Conservation (phyloP, 2,888 invertebrate genomes). For the Phasia obesa region DNA sequence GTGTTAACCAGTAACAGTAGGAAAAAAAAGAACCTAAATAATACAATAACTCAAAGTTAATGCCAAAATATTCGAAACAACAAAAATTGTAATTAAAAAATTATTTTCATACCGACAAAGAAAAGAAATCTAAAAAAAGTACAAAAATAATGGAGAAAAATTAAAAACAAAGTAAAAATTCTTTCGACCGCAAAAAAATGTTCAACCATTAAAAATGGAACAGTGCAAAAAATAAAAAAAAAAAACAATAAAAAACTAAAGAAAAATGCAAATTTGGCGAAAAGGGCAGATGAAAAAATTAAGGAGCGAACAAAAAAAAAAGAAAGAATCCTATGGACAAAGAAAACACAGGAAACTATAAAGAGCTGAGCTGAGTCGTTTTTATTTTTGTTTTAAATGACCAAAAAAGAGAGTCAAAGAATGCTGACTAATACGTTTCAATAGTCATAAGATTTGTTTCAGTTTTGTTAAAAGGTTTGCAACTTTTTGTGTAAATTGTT, state of each 20-base stretch:
- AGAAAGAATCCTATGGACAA: slow-evolving; percentile 21
- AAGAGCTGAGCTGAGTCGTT: slow-evolving; percentile 3
- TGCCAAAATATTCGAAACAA: slow-evolving; percentile 43
- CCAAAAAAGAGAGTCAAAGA: not conserved
- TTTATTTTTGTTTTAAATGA: not conserved
- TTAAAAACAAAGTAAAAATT: slow-evolving; percentile 40
- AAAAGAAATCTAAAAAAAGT: slow-evolving; percentile 42
- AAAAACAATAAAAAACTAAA: slow-evolving; percentile 7
- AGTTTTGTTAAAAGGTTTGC: not conserved
- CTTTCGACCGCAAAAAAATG: slow-evolving; percentile 54
- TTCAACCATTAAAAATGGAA: slow-evolving; percentile 53
- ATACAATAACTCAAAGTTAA: slow-evolving; percentile 54
- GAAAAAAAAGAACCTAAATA: slow-evolving; percentile 10
- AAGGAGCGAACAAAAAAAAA: slow-evolving; percentile 9
- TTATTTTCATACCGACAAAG: slow-evolving; percentile 47
- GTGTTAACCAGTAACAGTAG: slow-evolving; percentile 6
- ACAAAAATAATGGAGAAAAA: slow-evolving; percentile 38
- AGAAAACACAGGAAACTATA: slow-evolving; percentile 28
- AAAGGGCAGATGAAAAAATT: slow-evolving; percentile 37
- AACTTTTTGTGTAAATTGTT: not conserved
- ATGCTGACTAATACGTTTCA: slow-evolving; percentile 25
- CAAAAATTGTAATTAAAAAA: slow-evolving; percentile 65
- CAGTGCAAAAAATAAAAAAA: slow-evolving; percentile 12
- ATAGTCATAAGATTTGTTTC: slow-evolving; percentile 14
- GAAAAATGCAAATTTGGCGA: slow-evolving; percentile 64